Percentiles rank a stretch among this genome's conserved stretches.
These are phyloP conservation scores for Vireo altiloquus DNA, from an alignment of 2,113 vertebrate genomes.

Conservation along the genomic window DNA sequence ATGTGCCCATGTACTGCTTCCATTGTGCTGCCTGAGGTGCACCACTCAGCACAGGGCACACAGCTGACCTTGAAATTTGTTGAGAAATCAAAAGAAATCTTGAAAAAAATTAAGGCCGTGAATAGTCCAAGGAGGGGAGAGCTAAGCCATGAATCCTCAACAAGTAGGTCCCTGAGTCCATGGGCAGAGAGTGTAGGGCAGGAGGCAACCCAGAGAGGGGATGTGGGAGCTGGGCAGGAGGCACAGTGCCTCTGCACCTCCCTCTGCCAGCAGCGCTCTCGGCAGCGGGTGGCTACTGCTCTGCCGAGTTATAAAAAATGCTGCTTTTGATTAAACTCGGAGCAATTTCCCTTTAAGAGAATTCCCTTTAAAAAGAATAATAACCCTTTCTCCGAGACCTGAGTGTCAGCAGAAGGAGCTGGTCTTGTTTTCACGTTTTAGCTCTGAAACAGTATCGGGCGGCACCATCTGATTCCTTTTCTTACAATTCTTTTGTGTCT, in stretches of 20 bases:
- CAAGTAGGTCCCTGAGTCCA: neutral
- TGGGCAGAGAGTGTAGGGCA: neutral
- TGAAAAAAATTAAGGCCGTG: neutral
- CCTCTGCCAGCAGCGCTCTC: neutral
- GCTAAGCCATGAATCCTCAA: neutral
- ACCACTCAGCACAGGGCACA: accelerated
- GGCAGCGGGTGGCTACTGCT: accelerated
- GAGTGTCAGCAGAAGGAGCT: constrained; percentile 19
- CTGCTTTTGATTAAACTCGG: neutral
- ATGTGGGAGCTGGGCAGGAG: neutral
- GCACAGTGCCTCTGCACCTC: neutral
- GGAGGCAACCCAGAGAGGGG: neutral
- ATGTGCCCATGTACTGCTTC: neutral
- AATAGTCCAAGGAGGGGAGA: too few relatives aligned
- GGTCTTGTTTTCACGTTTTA: constrained; percentile 57
- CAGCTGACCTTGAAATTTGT: neutral
- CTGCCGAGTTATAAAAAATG: neutral
- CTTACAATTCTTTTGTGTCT: constrained; percentile 65
- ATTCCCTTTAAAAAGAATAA: constrained; percentile 41
- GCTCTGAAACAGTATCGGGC: constrained; percentile 50
- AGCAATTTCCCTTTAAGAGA: constrained; percentile 50
- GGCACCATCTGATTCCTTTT: constrained; percentile 67
- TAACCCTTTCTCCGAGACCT: constrained; percentile 14
- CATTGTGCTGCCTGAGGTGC: neutral
- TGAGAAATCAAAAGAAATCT: neutral